Percentiles rank a stretch among this genome's conserved stretches.
Evolutionary conservation across 2,888 invertebrate species (phyloP).

Genomic region (Osedax fenrisi): DNA sequence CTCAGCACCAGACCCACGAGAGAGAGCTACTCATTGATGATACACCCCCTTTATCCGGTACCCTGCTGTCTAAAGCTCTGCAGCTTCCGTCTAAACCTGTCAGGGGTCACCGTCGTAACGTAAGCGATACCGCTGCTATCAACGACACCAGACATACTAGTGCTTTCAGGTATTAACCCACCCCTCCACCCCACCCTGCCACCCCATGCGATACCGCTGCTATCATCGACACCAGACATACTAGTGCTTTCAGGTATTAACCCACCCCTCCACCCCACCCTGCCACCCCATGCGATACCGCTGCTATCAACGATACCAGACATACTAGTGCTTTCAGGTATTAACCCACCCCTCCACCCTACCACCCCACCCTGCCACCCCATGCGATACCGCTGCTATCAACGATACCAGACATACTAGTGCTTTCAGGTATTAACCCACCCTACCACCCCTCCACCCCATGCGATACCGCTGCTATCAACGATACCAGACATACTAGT

Average conservation of each 20-base stretch:
- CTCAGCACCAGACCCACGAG: constrained; percentile 35
- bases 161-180: constrained; percentile 7
- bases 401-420: constrained; percentile 41
- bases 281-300: constrained; percentile 71
- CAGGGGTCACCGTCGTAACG: constrained; percentile 61
- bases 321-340: constrained; percentile 13
- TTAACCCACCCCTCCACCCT: neutral
- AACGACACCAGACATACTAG: constrained; percentile 41
- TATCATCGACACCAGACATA: constrained; percentile 41
- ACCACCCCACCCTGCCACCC: constrained; percentile 70
- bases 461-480: constrained; percentile 67
- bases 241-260: constrained; percentile 11
- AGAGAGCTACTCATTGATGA: constrained; percentile 34
- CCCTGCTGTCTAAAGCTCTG: neutral
- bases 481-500: constrained; percentile 19
- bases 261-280: constrained; percentile 58
- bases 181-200: constrained; percentile 61
- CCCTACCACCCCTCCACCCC: constrained; percentile 69
- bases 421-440: constrained; percentile 7
- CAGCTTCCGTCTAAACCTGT: neutral
- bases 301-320: constrained; percentile 53
- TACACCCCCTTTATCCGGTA: constrained; percentile 16
- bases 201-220: constrained; percentile 74
- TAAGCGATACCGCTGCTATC: constrained; percentile 67
- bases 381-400: constrained; percentile 67